Percentiles rank a stretch among this genome's conserved stretches.
Evolutionary conservation across 2,888 invertebrate species (phyloP).

Genomic region (Choristoneura rosaceana): DNA sequence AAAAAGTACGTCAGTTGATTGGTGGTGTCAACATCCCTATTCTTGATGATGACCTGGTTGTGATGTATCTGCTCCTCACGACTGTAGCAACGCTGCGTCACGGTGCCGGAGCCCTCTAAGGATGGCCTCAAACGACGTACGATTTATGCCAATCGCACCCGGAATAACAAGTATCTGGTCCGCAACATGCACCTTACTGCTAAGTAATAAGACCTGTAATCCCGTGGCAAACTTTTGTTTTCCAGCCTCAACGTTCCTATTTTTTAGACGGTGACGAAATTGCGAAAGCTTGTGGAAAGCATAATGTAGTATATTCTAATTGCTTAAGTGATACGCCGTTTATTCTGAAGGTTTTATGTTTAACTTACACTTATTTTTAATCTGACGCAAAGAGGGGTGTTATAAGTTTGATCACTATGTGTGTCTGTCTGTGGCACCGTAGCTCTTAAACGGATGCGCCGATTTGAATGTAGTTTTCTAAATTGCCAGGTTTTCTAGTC

Average conservation of each 20-base stretch:
- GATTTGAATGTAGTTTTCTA: too few relatives aligned
- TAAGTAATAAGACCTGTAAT: background rate
- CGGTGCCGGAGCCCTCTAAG: constrained; percentile 9
- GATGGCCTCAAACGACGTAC: constrained; percentile 36
- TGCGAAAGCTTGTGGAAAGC: constrained; percentile 8
- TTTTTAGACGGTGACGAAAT: constrained; percentile 32
- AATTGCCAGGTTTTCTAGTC: too few relatives aligned
- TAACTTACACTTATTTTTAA: too few relatives aligned
- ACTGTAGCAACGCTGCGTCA: background rate
- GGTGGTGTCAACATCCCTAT: too few relatives aligned
- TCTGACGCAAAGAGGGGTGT: too few relatives aligned
- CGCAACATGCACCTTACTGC: constrained; percentile 12
- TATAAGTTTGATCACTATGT: too few relatives aligned
- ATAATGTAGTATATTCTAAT: constrained; percentile 23
- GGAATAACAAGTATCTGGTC: constrained; percentile 26
- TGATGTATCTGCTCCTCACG: background rate
- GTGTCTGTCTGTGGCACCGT: too few relatives aligned
- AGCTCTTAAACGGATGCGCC: too few relatives aligned
- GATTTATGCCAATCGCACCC: constrained; percentile 34
- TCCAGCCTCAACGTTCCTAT: constrained; percentile 2
- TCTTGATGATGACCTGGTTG: background rate
- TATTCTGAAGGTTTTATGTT: background rate
- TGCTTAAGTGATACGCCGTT: constrained; percentile 1
- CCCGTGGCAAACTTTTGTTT: constrained; percentile 15
- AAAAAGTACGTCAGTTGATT: too few relatives aligned